Percentiles rank a stretch among this genome's conserved stretches.
These are phyloP conservation scores for Oophaga sylvatica DNA, from an alignment of 2,797 vertebrate species.

Conservation along the genomic window DNA sequence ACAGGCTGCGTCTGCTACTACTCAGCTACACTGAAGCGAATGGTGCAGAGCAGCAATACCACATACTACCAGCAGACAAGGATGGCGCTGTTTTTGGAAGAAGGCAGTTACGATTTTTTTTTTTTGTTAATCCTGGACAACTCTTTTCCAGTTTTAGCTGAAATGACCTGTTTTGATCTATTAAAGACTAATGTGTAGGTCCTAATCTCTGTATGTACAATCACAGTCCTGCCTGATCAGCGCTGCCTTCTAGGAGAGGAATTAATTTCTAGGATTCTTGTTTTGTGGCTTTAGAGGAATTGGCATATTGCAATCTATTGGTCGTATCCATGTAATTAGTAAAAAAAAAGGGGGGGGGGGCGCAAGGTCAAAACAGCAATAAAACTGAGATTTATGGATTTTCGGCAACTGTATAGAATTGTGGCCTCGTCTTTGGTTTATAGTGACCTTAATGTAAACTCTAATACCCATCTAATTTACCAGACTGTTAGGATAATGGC, in stretches of 20 bases:
- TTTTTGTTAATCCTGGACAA: too few relatives aligned
- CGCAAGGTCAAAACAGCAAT: constrained; percentile 39
- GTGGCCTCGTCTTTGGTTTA: constrained; percentile 21
- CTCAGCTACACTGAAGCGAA: too few relatives aligned
- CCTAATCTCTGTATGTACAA: too few relatives aligned
- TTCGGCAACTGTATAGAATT: constrained; percentile 22
- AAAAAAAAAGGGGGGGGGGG: background rate
- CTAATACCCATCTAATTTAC: constrained; percentile 38
- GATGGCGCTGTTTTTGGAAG: too few relatives aligned
- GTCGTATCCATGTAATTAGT: constrained; percentile 12
- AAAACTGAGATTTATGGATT: constrained; percentile 45
- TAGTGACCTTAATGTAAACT: constrained; percentile 50
- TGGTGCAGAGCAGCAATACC: too few relatives aligned
- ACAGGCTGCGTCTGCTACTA: too few relatives aligned
- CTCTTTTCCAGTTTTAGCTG: too few relatives aligned
- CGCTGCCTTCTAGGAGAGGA: background rate
- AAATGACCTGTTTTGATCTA: too few relatives aligned
- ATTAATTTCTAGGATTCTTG: background rate
- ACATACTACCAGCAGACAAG: too few relatives aligned
- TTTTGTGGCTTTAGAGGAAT: background rate
- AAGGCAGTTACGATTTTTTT: too few relatives aligned
- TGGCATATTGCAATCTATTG: background rate
- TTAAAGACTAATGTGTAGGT: too few relatives aligned
- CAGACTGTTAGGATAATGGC: constrained; percentile 39
- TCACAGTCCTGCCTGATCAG: too few relatives aligned